Evolutionary conservation across 2,113 vertebrate species (phyloP).

Genomic region (Reinhardtius hippoglossoides): DNA sequence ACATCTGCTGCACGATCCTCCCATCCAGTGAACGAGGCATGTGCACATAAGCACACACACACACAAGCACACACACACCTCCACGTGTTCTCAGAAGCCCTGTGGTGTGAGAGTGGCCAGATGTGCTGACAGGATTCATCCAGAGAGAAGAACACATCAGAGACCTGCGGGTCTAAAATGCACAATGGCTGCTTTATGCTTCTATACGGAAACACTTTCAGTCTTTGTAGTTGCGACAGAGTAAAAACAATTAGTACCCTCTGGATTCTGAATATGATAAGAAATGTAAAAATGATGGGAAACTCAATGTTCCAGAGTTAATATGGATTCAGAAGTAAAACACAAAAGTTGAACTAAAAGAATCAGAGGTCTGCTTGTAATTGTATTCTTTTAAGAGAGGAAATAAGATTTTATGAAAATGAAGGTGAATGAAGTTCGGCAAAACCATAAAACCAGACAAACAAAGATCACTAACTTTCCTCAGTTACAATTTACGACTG

Average conservation of each 20-base stretch:
- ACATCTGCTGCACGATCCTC: slow-evolving; percentile 43
- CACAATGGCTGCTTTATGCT: background rate
- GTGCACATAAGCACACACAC: slow-evolving; percentile 23
- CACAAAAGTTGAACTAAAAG: background rate
- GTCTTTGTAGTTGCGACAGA: background rate
- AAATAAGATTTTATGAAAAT: slow-evolving; percentile 19
- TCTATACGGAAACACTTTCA: background rate
- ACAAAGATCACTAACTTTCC: slow-evolving; percentile 9
- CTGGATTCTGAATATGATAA: too few species aligned
- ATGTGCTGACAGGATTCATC: slow-evolving; percentile 60
- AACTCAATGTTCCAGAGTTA: background rate
- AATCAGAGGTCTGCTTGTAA: slow-evolving; percentile 25
- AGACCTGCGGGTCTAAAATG: background rate
- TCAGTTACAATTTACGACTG: slow-evolving; percentile 5
- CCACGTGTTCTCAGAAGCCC: slow-evolving; percentile 37
- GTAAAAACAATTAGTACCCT: background rate
- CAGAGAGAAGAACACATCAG: slow-evolving; percentile 12
- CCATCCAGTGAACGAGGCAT: slow-evolving; percentile 3
- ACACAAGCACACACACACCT: slow-evolving; percentile 8
- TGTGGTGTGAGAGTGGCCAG: slow-evolving; percentile 58
- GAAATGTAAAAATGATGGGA: background rate
- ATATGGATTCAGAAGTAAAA: background rate
- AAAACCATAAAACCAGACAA: slow-evolving; percentile 17
- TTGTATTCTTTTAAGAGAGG: slow-evolving; percentile 17
- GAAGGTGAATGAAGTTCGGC: background rate